These are phyloP conservation scores for Ricordea florida DNA, from an alignment of 92 coral and sea anemone species.

Conservation along the genomic window DNA sequence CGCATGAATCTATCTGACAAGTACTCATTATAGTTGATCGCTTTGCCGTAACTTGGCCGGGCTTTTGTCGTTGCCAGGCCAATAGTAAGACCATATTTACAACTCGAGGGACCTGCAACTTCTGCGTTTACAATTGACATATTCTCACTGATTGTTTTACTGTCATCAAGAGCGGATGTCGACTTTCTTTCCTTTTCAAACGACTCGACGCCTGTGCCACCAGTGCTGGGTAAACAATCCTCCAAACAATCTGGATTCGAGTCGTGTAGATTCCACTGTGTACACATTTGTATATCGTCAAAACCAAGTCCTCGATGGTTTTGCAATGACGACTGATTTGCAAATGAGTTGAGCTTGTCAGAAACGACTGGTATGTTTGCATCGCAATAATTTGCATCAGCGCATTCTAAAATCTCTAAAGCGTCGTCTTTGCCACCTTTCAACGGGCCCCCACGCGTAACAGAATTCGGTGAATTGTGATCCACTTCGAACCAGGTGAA, in stretches of 20 bases:
- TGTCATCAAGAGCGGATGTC: conserved; percentile 4
- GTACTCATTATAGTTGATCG: no score
- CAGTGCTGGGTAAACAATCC: conserved; percentile 12
- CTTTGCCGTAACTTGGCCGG: neutral
- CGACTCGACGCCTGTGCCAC: neutral
- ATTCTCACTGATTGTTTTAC: neutral
- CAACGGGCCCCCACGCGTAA: neutral
- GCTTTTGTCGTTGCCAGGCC: conserved; percentile 28
- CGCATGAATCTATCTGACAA: no score
- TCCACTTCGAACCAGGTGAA: conserved; percentile 47
- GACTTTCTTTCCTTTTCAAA: conserved; percentile 1
- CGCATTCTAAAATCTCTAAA: neutral
- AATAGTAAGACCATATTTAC: conserved; percentile 25
- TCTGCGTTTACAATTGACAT: neutral
- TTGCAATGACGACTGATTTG: neutral
- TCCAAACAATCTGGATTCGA: conserved; percentile 7
- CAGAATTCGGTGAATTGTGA: neutral
- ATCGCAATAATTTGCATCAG: neutral
- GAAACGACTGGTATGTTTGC: neutral
- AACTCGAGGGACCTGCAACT: neutral
- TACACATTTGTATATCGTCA: conserved; percentile 20
- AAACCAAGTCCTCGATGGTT: conserved; percentile 8
- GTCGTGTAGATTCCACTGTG: conserved; percentile 7
- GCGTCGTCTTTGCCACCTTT: conserved; percentile 6
- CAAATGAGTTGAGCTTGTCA: neutral